Conservation (phyloP, 1,140 invertebrate genomes). For the Pentalonia nigronervosa region DNA sequence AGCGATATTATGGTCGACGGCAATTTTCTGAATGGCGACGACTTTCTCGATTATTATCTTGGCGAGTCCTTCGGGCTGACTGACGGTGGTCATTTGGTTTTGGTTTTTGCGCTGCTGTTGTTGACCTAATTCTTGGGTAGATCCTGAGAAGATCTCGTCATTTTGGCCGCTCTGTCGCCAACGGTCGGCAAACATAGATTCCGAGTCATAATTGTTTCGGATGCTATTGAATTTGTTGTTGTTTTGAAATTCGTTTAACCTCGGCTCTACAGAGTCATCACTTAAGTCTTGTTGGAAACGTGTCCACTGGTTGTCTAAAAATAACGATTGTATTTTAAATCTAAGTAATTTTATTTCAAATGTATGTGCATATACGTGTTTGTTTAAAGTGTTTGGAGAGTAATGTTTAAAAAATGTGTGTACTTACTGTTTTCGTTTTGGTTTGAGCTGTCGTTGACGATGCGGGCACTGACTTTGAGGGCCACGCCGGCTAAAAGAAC, state of each 20-base stretch:
- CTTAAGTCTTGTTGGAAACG: background rate
- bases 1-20: background rate
- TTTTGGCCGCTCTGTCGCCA: background rate
- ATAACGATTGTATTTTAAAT: background rate
- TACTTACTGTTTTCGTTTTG: background rate
- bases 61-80: background rate
- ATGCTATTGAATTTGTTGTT: background rate
- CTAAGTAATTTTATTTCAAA: background rate
- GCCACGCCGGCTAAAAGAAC: background rate
- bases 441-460: background rate
- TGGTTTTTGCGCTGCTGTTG: background rate
- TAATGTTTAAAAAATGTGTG: background rate
- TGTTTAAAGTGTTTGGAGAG: background rate
- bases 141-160: background rate
- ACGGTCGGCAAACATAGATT: background rate
- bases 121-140: background rate
- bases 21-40: background rate
- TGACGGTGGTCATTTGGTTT: background rate
- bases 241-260: background rate
- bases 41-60: background rate
- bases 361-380: background rate
- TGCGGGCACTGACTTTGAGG: background rate
- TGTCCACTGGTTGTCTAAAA: background rate
- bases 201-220: background rate
- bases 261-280: background rate